These are phyloP conservation scores for Orthosia incerta DNA, from an alignment of 2,888 invertebrate species.

Conservation along the genomic window DNA sequence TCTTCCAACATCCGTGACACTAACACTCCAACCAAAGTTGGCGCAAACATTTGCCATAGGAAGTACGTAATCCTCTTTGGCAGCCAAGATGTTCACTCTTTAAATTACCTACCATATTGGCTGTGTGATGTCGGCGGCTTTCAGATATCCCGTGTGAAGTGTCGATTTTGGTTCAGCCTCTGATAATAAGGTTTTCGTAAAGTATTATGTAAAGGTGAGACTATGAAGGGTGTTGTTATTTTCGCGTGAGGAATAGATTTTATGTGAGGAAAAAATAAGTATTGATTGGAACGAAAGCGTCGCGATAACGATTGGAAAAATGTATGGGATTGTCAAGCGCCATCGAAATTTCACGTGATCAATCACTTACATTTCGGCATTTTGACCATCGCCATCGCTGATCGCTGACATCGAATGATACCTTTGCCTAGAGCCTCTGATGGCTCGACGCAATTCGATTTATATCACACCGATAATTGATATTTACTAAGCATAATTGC, in stretches of 20 bases:
- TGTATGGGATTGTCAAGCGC: no score
- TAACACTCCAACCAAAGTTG: slow-evolving; percentile 50
- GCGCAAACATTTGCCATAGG: slow-evolving; percentile 60
- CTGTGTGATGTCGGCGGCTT: slow-evolving; percentile 47
- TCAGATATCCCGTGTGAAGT: slow-evolving; percentile 50
- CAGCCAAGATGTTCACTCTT: slow-evolving; percentile 57
- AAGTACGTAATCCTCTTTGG: slow-evolving; percentile 65
- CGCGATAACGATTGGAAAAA: no score
- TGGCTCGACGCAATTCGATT: no score
- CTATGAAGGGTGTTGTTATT: slow-evolving; percentile 19
- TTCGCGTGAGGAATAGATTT: not conserved
- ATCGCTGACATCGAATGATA: no score
- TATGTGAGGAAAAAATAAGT: not conserved
- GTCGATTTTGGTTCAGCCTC: slow-evolving; percentile 50
- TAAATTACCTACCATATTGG: slow-evolving; percentile 62
- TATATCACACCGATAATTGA: no score
- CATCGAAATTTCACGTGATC: no score
- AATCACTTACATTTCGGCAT: no score
- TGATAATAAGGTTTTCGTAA: slow-evolving; percentile 52
- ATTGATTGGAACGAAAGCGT: not conserved
- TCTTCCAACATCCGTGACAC: slow-evolving; percentile 52
- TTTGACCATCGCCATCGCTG: no score
- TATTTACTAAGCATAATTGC: no score
- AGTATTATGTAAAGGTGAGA: slow-evolving; percentile 35
- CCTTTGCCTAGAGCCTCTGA: no score